These are phyloP conservation scores for Lepidostoma basale DNA, from an alignment of 1,140 invertebrate genomes.

Conservation along the genomic window DNA sequence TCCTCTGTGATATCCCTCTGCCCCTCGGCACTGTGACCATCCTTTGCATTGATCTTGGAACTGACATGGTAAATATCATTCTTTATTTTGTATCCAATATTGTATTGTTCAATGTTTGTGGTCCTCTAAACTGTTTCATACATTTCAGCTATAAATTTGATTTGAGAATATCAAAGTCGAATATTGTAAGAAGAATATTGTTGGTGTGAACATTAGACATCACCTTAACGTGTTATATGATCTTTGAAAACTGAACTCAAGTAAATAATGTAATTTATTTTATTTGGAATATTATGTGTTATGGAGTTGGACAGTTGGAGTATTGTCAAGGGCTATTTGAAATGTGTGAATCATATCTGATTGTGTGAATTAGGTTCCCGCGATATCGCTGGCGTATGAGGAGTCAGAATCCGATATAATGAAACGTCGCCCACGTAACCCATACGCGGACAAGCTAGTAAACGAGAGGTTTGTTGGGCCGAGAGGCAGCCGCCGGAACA, in stretches of 20 bases:
- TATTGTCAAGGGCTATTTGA: no score
- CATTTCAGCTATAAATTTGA: no score
- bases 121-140: no score
- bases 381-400: slow-evolving; percentile 98
- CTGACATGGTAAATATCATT: slow-evolving; percentile 91
- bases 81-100: slow-evolving; percentile 16
- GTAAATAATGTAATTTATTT: no score
- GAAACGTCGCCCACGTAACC: slow-evolving; percentile 97
- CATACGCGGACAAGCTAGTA: slow-evolving; percentile 94
- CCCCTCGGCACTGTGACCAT: slow-evolving; percentile 98
- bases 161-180: no score
- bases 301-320: no score
- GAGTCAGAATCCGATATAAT: slow-evolving; percentile 98
- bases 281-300: no score
- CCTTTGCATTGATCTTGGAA: slow-evolving; percentile 99
- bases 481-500: slow-evolving; percentile 26
- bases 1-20: slow-evolving; percentile 94
- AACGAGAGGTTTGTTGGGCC: slow-evolving; percentile 80
- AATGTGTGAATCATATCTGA: slow-evolving; percentile 21
- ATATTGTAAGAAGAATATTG: no score
- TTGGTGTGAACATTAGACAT: no score
- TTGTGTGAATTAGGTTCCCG: slow-evolving; percentile 78
- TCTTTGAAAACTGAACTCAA: no score
- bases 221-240: no score
- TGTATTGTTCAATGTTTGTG: no score